Evolutionary conservation across 2,888 invertebrate species (phyloP), one percentile per base, ranked within the genome.

Genomic region (Podotricha telesiphe): DNA sequence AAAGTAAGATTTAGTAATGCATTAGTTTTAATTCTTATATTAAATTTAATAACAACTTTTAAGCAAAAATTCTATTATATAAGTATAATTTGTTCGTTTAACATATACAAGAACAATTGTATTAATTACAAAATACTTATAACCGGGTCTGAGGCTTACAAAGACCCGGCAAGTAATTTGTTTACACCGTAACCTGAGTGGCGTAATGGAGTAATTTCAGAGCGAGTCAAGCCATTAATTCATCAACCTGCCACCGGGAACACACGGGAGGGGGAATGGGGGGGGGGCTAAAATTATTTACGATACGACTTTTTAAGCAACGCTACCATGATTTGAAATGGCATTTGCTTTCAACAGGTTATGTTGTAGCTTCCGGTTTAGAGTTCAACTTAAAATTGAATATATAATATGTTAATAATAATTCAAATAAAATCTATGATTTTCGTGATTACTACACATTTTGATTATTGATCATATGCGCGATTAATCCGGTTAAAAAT

Each of bases 151-250:
- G 50, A 62, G 17, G 50, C 62, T 65, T 37, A 58, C 56, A 47
- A 47, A 65, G 47, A 7, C 37, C 45, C 56, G n/a, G 56, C 47
- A 56, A 48, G 56, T 48, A 65, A 58, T 48, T 65, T 47, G 67
- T 63, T 61, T 61, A 48, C 59, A 48, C 59, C 48, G 37, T 17
- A 47, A 55, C 65, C 65, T 34, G 67, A 68, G 63, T 63, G 42
- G 28, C 56, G 48, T 71, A 55, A 65, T 62, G 61, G 34, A 53
- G 71, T 71, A 68, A 71, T 71, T 65, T 71, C 71, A 42, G 47
- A 56, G 55, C 65, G 68, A 62, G 56, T 68, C 68, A 63, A 68
- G 56, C 71, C 68, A 65, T 68, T 70, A 68, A 65, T 56, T 71
- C 65, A 45, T 68, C 68, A 71, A 71, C 68, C 65, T 68, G 51